Base-by-base conservation (phyloP, 2,113 vertebrate species). In the Balaenoptera acutorostrata region DNA sequence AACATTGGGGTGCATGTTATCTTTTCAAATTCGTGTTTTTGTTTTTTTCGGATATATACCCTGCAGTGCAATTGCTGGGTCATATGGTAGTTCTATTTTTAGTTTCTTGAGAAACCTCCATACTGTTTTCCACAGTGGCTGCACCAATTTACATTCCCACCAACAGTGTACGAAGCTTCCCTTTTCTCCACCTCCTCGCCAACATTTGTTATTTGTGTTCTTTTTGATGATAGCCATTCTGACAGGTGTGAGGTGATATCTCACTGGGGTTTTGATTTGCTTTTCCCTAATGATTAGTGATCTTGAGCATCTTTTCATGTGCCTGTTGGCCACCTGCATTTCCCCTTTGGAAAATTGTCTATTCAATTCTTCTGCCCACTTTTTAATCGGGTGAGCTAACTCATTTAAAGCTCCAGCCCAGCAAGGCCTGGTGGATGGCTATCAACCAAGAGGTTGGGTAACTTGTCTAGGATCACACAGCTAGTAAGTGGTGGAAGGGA, bases 21-120 rank as follows among this genome's bases (percentile, higher is more conserved):
- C 46, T 78, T n/a, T 52, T 78, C 46, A n/a, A 52, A 52, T n/a
- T 52, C 18, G 12, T 21, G 46, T 20, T 78, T 78, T 49, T 78
- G 46, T 3, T 23, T 52, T 75, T 52, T n/a, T 52, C 0, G 0
- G 33, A 23, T n/a, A 21, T 23, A 52, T 8, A 52, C 18, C 52
- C 75, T 4, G 46, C 46, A 23, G 11, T 23, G 31, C 1, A n/a
- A n/a, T 52, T n/a, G 18, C 31, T 78, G 46, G 46, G 3, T 78
- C 46, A 8, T n/a, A n/a, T 23, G 75, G 31, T 52, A 78, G 11
- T 21, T 78, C 31, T 52, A 13, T 23, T 14, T 78, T 78, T n/a
- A 23, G 18, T 52, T n/a, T 78, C n/a, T 23, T n/a, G 75, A 78
- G 75, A 52, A n/a, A 4, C 31, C 5, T 52, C 52, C 52, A 6